phyloP scores from a whole-genome alignment of 2,113 vertebrate species.

The Melozone crissalis region DNA sequence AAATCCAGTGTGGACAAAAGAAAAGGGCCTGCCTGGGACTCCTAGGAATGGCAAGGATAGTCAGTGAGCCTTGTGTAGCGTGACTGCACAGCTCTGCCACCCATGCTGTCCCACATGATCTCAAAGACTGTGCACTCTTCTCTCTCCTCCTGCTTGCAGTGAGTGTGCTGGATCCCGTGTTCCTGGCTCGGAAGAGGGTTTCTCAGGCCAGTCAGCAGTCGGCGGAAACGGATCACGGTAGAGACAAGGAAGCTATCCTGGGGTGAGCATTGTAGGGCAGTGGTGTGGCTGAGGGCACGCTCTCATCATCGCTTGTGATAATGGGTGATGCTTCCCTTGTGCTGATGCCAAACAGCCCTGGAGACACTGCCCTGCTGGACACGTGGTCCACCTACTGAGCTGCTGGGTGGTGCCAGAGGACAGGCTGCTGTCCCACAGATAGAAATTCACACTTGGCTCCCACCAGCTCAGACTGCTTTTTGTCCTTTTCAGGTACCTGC shows the following conservation, averaged over 20 bases:
- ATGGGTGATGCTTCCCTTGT: neutral
- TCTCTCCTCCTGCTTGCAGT: neutral
- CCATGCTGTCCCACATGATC: neutral
- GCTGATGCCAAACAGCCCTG: neutral
- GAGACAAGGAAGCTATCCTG: neutral
- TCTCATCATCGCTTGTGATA: neutral
- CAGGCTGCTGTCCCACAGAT: neutral
- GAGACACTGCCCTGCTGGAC: neutral
- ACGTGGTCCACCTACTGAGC: rapidly evolving
- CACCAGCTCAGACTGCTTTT: neutral
- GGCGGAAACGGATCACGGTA: rapidly evolving
- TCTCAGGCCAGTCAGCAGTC: neutral
- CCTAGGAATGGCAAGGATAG: neutral
- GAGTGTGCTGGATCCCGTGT: neutral
- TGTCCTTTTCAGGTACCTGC: neutral
- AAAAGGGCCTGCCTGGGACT: neutral
- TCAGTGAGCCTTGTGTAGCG: neutral
- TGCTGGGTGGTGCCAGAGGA: neutral
- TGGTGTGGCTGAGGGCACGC: neutral
- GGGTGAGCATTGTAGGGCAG: neutral
- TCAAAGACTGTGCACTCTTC: neutral
- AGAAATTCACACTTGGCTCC: neutral
- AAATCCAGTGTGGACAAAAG: neutral
- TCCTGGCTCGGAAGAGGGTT: neutral
- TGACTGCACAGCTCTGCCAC: neutral